Base-by-base conservation (phyloP, 2,113 vertebrate genomes). In the Camarhynchus parvulus region DNA sequence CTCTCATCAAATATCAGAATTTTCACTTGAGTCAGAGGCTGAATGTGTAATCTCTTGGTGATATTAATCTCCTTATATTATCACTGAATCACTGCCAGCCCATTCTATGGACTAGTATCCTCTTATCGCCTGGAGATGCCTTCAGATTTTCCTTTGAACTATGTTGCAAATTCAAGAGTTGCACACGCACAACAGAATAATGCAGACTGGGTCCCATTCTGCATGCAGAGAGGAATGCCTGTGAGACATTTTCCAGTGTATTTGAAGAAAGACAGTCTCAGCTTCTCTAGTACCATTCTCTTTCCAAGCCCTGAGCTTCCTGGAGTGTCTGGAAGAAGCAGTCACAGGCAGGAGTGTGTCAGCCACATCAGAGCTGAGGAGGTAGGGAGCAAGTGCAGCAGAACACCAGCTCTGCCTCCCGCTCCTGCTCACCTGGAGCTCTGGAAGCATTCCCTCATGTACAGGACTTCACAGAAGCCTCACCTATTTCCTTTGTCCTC, bases 171-270 rank as follows among this genome's bases (percentile, higher is more conserved):
- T 50, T 50, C 8, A 25, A n/a, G 74, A 50, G 39, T 11, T 66
- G 37, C 31, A 31, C 25, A 9, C 22, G 39, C 4, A 1, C 5
- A 2, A 1, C 5, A 2, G 24, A 66, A 2, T 33, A 7, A n/a
- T n/a, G 21, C 0, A 0, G 56, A 21, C 64, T 63, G 73, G n/a
- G 21, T 37, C 66, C 70, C 1, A 0, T 17, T 63, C 20, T 59
- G 10, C 46, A 31, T 23, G 35, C 37, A 22, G 77, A 66, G 46
- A 53, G 11, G 24, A 64, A 66, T 7, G 21, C 31, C 70, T 76
- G 25, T 9, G 58, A 30, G 37, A 24, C 44, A 19, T 39, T 80
- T 75, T 11, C 37, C 28, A 19, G 15, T 4, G 28, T 11, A 8
- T 69, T 37, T 39, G 78, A 37, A 56, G 70, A 41, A 68, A 25